Conservation (phyloP, 2,797 vertebrate genomes). For the Carapus acus region DNA sequence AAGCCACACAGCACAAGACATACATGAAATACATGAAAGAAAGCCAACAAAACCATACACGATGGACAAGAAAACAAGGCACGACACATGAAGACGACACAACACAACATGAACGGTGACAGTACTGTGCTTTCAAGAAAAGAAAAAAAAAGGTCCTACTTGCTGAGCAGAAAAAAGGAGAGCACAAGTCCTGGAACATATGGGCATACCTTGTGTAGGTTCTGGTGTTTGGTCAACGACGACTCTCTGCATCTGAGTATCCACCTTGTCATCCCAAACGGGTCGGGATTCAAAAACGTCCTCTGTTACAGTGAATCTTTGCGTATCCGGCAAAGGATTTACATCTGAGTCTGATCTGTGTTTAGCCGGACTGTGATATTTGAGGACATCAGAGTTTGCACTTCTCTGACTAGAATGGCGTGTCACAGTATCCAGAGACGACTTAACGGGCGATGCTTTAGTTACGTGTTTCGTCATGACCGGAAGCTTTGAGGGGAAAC, state of each 20-base stretch:
- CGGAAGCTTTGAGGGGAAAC: slow-evolving; percentile 68
- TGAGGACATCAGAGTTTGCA: slow-evolving; percentile 65
- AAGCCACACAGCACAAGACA: slow-evolving; percentile 28
- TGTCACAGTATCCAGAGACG: slow-evolving; percentile 52
- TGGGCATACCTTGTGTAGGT: slow-evolving; percentile 85
- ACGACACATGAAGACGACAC: slow-evolving; percentile 40
- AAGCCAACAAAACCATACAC: slow-evolving; percentile 32
- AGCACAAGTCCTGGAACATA: slow-evolving; percentile 73
- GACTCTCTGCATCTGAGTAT: slow-evolving; percentile 96
- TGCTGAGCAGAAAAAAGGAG: slow-evolving; percentile 67
- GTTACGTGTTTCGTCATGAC: slow-evolving; percentile 64
- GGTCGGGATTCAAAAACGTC: slow-evolving; percentile 93
- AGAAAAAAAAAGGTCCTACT: slow-evolving; percentile 52
- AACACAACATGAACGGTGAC: slow-evolving; percentile 55
- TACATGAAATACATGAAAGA: slow-evolving; percentile 57
- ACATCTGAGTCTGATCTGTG: slow-evolving; percentile 81
- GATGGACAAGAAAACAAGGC: slow-evolving; percentile 33
- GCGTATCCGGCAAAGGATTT: slow-evolving; percentile 70
- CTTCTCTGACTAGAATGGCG: slow-evolving; percentile 56
- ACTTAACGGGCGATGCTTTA: slow-evolving; percentile 37
- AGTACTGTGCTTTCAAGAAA: slow-evolving; percentile 56
- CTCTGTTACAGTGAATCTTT: slow-evolving; percentile 76
- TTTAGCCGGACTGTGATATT: slow-evolving; percentile 71
- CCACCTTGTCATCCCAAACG: slow-evolving; percentile 90
- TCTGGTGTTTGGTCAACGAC: slow-evolving; percentile 87